phyloP scores from a whole-genome alignment of 2,113 vertebrate species.

The Perca schrenkii region DNA sequence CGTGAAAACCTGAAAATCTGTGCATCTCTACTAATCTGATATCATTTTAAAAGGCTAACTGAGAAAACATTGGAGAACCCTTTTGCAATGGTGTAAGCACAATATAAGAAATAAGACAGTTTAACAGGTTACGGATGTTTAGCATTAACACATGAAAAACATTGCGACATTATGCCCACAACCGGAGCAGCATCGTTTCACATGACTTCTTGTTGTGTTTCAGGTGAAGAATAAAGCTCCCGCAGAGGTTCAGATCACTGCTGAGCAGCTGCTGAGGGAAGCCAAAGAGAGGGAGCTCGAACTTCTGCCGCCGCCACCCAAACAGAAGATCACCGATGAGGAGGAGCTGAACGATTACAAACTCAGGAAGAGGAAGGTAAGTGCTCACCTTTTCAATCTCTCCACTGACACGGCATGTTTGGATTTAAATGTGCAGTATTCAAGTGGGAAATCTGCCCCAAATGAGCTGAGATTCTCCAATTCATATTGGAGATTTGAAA shows the following conservation, averaged over 20 bases:
- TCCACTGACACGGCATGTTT: not conserved
- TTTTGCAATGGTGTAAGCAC: too few relatives aligned
- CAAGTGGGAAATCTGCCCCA: not conserved
- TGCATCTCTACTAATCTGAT: too few relatives aligned
- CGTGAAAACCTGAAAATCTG: too few relatives aligned
- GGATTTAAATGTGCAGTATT: not conserved
- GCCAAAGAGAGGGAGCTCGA: slow-evolving; percentile 98
- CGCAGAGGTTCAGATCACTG: slow-evolving; percentile 98
- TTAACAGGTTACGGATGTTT: not conserved
- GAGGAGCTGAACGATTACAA: slow-evolving; percentile 98
- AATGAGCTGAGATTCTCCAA: not conserved
- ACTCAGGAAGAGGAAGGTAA: slow-evolving; percentile 94
- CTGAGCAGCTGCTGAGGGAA: slow-evolving; percentile 95
- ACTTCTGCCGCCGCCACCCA: slow-evolving; percentile 94
- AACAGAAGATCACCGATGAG: slow-evolving; percentile 98
- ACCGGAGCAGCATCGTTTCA: not conserved
- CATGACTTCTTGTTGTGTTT: not conserved
- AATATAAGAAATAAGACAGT: not conserved
- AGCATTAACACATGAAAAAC: not conserved
- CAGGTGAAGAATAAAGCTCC: slow-evolving; percentile 99
- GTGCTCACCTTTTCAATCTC: not conserved
- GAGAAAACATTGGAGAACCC: too few relatives aligned
- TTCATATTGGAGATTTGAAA: not conserved
- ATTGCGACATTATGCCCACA: too few relatives aligned
- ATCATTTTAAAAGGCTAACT: too few relatives aligned